A percentile compares a stretch with the other conserved stretches of the same genome.
Evolutionary conservation across 2,888 invertebrate species (phyloP).

Genomic region (Nineta flava): DNA sequence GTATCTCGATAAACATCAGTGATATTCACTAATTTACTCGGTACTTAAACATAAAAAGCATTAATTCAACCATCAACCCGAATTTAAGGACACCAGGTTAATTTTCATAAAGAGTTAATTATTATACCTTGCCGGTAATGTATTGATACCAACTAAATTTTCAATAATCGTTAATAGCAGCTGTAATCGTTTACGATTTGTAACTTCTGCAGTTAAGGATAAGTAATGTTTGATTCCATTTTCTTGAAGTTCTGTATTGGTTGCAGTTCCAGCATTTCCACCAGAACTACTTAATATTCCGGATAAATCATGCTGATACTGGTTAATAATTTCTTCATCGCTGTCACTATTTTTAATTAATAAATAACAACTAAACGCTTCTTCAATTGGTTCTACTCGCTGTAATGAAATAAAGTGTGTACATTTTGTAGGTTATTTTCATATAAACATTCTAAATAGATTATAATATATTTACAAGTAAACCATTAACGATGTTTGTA

Average conservation of each 20-base stretch:
- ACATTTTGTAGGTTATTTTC: not conserved
- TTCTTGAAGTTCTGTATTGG: slow-evolving; percentile 59
- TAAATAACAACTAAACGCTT: slow-evolving; percentile 78
- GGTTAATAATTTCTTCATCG: slow-evolving; percentile 48
- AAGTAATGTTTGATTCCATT: slow-evolving; percentile 60
- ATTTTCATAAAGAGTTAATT: not conserved
- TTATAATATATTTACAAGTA: slow-evolving; percentile 15
- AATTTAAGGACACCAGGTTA: not conserved
- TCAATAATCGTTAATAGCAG: slow-evolving; percentile 61
- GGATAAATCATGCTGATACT: slow-evolving; percentile 54
- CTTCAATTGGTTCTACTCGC: slow-evolving; percentile 73
- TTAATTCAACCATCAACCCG: not conserved
- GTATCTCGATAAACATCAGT: too few species aligned
- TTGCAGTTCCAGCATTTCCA: slow-evolving; percentile 40
- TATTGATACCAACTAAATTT: slow-evolving; percentile 52
- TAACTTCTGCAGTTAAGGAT: slow-evolving; percentile 51
- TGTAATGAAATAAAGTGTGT: slow-evolving; percentile 19
- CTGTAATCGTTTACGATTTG: slow-evolving; percentile 59
- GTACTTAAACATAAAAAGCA: too few species aligned
- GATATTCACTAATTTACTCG: too few species aligned
- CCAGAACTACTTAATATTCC: not conserved
- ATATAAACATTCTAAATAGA: not conserved
- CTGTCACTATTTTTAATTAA: slow-evolving; percentile 52
- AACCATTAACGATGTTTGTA: slow-evolving; percentile 46
- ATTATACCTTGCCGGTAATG: slow-evolving; percentile 56